Evolutionary conservation across 2,888 invertebrate genomes (phyloP).

Genomic region (Imbricaverruca yamaguchii): DNA sequence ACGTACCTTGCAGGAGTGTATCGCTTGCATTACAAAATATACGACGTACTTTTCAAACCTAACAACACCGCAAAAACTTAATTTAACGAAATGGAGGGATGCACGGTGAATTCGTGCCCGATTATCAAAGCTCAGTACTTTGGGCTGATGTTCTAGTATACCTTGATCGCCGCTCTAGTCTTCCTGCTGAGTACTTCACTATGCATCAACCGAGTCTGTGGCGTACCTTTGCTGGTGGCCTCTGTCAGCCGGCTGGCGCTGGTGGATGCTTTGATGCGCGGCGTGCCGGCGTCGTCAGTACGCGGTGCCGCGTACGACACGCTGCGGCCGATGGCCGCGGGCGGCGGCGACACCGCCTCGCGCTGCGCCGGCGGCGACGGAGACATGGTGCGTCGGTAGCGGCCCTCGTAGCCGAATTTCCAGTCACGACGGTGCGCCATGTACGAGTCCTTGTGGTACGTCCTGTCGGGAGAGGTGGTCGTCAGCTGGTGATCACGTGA

Average conservation of each 20-base stretch:
- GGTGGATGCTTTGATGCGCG: not conserved
- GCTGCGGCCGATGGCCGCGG: conserved; percentile 15
- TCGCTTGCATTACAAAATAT: no score
- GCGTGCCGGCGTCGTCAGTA: not conserved
- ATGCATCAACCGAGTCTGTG: conserved; percentile 23
- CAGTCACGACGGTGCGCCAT: conserved; percentile 61
- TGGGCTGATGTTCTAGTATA: no score
- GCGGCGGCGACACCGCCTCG: conserved; percentile 1
- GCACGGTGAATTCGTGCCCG: no score
- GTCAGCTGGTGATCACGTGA: no score
- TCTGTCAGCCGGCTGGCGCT: not conserved
- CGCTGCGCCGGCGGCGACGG: conserved; percentile 42
- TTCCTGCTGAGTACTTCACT: no score
- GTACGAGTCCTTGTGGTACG: conserved; percentile 69
- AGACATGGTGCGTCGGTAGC: conserved; percentile 65
- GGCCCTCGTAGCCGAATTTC: conserved; percentile 61
- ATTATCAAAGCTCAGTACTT: no score
- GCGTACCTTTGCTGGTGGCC: conserved; percentile 26
- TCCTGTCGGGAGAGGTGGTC: conserved; percentile 36
- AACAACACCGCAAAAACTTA: no score
- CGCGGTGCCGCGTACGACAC: conserved; percentile 21
- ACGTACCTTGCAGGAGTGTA: no score
- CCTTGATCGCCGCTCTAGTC: no score
- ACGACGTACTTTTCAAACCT: no score
- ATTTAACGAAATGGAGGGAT: no score